A percentile compares a stretch with the other conserved stretches of the same genome.
These are phyloP conservation scores for Parnassius glacialis DNA, from an alignment of 2,888 invertebrate genomes.

Conservation along the genomic window DNA sequence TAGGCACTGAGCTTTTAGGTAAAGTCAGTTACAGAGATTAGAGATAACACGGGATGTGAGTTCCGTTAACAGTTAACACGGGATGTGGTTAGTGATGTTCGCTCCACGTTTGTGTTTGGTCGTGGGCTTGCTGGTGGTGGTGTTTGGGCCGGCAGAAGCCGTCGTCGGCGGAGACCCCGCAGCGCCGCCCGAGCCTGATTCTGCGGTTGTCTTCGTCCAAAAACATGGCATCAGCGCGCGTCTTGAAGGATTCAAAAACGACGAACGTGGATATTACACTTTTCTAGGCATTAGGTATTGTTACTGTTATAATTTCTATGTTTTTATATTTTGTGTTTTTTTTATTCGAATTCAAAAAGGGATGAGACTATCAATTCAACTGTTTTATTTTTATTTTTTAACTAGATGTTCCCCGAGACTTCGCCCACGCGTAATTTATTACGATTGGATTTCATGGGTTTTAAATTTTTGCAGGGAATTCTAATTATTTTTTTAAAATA, in stretches of 20 bases:
- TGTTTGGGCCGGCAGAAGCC: conserved; percentile 43
- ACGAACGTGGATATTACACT: conserved; percentile 82
- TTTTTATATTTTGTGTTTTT: no score
- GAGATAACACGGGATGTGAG: conserved; percentile 28
- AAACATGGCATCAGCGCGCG: conserved; percentile 83
- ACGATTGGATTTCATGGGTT: no score
- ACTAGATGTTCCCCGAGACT: no score
- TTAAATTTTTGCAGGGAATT: no score
- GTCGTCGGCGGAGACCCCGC: conserved; percentile 86
- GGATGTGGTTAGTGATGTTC: conserved; percentile 46
- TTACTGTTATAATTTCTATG: not conserved
- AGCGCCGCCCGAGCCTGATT: conserved; percentile 84
- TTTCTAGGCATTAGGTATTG: conserved; percentile 86
- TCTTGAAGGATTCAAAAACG: conserved; percentile 83
- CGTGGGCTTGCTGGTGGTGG: conserved; percentile 29
- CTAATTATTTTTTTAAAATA: no score
- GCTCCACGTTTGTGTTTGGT: conserved; percentile 41
- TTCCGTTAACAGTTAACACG: conserved; percentile 22
- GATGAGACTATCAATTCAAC: no score
- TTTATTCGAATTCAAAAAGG: no score
- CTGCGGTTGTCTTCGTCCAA: conserved; percentile 85
- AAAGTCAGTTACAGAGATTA: conserved; percentile 26
- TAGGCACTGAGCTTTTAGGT: conserved; percentile 14
- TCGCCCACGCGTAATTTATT: no score
- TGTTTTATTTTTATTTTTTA: no score